Percentiles rank a stretch among this genome's conserved stretches.
phyloP scores from a whole-genome alignment of 30 jellyfish, hydroid and myxozoan species.

The Aurelia sp. region DNA sequence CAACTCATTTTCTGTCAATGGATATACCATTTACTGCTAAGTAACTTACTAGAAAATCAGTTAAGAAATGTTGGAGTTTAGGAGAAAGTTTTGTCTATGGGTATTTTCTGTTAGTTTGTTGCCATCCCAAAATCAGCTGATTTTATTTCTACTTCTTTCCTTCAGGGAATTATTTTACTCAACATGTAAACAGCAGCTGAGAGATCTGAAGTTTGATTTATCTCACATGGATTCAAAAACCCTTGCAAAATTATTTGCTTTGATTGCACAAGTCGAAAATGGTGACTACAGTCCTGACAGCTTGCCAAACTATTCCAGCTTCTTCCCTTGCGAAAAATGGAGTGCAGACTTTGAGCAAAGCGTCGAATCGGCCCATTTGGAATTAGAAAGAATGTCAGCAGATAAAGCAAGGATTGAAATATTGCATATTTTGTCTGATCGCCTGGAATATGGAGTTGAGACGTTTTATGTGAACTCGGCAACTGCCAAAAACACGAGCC shows the following conservation, averaged over 20 bases:
- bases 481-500: conserved; percentile 75
- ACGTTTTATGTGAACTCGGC: conserved; percentile 89
- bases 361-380: conserved; percentile 83
- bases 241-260: conserved; percentile 67
- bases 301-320: conserved; percentile 75
- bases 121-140: too few species aligned
- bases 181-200: conserved; percentile 65
- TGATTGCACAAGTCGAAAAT: conserved; percentile 83
- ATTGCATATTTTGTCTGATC: conserved; percentile 60
- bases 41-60: too few species aligned
- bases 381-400: conserved; percentile 69
- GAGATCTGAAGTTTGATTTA: conserved; percentile 65
- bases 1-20: too few species aligned
- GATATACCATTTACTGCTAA: too few species aligned
- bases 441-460: conserved; percentile 90
- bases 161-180: conserved; percentile 86
- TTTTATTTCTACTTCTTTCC: background rate
- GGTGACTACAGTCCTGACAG: conserved; percentile 95
- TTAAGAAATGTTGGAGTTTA: too few species aligned
- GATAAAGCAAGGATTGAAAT: conserved; percentile 85
- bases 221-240: conserved; percentile 45
- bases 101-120: too few species aligned
- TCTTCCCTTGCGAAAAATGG: conserved; percentile 84
- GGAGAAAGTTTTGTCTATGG: too few species aligned
- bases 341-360: conserved; percentile 71